Base-by-base conservation (phyloP, 2,888 invertebrate species). In the Copidosoma aretas region DNA sequence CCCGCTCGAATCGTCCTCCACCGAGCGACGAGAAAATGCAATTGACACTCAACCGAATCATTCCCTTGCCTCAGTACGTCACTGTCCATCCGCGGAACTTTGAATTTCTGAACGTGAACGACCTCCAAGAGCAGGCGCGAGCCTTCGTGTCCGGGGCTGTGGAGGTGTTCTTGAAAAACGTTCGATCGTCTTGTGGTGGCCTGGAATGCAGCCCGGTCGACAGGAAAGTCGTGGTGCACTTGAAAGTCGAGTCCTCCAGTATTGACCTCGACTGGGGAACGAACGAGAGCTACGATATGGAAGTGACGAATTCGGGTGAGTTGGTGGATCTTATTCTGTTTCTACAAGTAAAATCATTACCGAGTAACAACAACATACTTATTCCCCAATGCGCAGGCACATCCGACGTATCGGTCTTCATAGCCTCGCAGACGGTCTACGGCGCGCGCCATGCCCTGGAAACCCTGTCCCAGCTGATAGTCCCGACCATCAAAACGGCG, bases 391-490 rank as follows among this genome's bases (percentile, higher is more conserved):
- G 8, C 14, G 17, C 43, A 46, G 43, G 12, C 4, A 15, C 43
- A 3, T 84, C 81, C 22, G 82, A 84, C 70, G 84, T 89, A 1
- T 84, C 84, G 61, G 88, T 89, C 0, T 85, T 86, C 39, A 87
- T 91, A 46, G 80, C 81, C 24, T 89, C 89, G 0, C 83, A 84
- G 49, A 91, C 90, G 0, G 88, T 91, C 5, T 93, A 88, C 79
- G 93, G 93, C 0, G 91, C 89, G 0, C 87, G 94, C 0, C 92
- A 93, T 77, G 93, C 87, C 0, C 81, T 94, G 58, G 93, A 94
- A 82, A 91, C 93, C 0, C 85, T 94, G 57, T 88, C 88, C 1
- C 93, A 94, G 76, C 82, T 94, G 63, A 86, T 90, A 8, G 65
- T 75, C 17, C 70, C 73, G 41, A 60, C 74, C 41, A 49, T 72